phyloP scores from a whole-genome alignment of 2,113 vertebrate species.

The Cavia aperea region DNA sequence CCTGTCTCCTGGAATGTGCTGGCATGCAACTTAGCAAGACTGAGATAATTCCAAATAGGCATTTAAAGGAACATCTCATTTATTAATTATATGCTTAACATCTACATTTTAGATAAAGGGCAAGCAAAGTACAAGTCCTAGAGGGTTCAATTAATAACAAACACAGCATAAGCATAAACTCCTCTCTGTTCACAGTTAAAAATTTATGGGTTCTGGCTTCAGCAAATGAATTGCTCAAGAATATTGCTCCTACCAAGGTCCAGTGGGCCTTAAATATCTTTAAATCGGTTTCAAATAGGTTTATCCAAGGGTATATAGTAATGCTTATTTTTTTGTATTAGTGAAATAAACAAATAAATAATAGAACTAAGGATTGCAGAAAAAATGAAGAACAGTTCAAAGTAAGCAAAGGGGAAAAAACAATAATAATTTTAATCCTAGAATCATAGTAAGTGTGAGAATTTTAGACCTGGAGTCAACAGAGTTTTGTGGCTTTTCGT shows the following conservation, averaged over 20 bases:
- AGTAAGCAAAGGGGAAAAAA: not conserved
- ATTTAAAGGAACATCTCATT: conserved; percentile 38
- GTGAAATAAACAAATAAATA: not conserved
- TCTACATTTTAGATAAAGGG: conserved; percentile 38
- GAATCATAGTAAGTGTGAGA: not conserved
- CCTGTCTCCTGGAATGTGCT: not conserved
- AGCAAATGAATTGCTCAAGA: conserved; percentile 33
- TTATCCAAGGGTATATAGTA: not conserved
- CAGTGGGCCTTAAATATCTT: not conserved
- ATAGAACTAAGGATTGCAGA: not conserved
- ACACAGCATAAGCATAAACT: conserved; percentile 1
- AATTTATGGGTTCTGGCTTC: not conserved
- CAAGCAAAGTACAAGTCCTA: not conserved
- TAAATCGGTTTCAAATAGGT: not conserved
- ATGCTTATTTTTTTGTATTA: not conserved
- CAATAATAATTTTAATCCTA: not conserved
- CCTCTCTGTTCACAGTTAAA: not conserved
- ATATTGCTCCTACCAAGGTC: not conserved
- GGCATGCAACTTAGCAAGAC: not conserved
- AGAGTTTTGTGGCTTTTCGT: not conserved
- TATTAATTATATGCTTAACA: conserved; percentile 35
- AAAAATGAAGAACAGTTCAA: not conserved
- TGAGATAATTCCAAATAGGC: not conserved
- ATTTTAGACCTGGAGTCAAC: not conserved
- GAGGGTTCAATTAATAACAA: conserved; percentile 30